Percentiles rank a stretch among this genome's conserved stretches.
These are phyloP conservation scores for Eulacestoma nigropectus DNA, from an alignment of 2,113 vertebrate species.

Conservation along the genomic window DNA sequence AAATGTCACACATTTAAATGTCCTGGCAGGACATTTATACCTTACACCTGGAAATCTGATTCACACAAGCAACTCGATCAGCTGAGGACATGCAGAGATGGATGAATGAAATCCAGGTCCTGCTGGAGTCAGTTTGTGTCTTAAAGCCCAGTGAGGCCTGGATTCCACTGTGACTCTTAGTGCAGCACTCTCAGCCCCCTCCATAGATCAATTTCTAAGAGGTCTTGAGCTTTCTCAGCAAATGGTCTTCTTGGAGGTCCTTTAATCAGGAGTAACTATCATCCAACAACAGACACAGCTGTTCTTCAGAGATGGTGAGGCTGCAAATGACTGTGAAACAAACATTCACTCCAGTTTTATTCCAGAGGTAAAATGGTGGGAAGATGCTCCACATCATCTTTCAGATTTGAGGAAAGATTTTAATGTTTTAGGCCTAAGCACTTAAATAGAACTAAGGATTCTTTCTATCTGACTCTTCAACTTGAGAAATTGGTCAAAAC, in stretches of 20 bases:
- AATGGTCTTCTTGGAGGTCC: neutral
- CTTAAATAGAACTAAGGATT: neutral
- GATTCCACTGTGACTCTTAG: neutral
- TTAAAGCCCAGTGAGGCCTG: neutral
- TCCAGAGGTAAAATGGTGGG: neutral
- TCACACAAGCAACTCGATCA: neutral
- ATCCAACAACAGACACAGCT: neutral
- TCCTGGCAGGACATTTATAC: neutral
- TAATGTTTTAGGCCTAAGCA: neutral
- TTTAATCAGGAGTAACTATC: neutral
- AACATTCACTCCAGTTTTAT: neutral
- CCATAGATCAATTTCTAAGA: neutral
- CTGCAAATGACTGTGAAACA: neutral
- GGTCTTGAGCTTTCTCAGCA: neutral
- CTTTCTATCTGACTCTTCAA: conserved; percentile 18
- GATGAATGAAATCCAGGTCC: neutral
- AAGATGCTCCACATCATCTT: neutral
- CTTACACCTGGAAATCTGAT: neutral
- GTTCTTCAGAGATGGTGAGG: neutral
- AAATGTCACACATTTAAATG: no score
- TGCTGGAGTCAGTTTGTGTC: neutral
- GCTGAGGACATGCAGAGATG: neutral
- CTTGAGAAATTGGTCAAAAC: conserved; percentile 44
- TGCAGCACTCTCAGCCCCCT: neutral
- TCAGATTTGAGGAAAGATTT: neutral